Evolutionary conservation across 2,113 vertebrate genomes (phyloP), one percentile per base, ranked within the genome.

Genomic region (Antigone vipio): DNA sequence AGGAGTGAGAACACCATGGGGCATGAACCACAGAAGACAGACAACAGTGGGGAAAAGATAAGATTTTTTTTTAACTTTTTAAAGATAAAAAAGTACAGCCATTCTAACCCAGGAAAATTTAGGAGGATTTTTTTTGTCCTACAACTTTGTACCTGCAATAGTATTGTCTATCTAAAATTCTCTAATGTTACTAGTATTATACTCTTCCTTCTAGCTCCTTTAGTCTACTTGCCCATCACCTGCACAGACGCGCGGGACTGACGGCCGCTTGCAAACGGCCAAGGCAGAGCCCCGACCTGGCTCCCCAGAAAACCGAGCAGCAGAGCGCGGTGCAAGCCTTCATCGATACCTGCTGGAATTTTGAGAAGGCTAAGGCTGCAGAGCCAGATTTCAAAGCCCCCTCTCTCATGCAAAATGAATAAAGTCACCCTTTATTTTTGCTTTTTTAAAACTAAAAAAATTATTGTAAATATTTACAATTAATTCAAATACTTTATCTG

Each of bases 401-500:
- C 26, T 5, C 30, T 18, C 30, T 20, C 40, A 26, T 4, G 30
- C 15, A 79, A 52, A 93, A 32, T 34, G 5, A 73, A 56, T 2
- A 42, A 10, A 44, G 60, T 38, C 78, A 35, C 5, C 18, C 35
- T 60, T 67, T 17, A 44, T 22, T 67, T 83, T 16, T 24, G 29
- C 22, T 73, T 95, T 75, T 78, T 67, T 15, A 42, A 77, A 94
- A 63, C 38, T 79, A 76, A 83, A 91, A 91, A 42, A 88, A 17
- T 23, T 9, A 38, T 8, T 76, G 42, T 75, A 84, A 94, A 64
- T 72, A 94, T 78, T 88, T 64, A 71, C 35, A 69, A 32, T 56
- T 63, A 49, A 55, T 91, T 90, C 27, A 73, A 85, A 94, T 64
- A 67, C n/a, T 91, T 91, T 67, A 72, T 88, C 86, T 92, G 83